phyloP scores from a whole-genome alignment of 2,888 invertebrate genomes.

The Atethmia centrago region DNA sequence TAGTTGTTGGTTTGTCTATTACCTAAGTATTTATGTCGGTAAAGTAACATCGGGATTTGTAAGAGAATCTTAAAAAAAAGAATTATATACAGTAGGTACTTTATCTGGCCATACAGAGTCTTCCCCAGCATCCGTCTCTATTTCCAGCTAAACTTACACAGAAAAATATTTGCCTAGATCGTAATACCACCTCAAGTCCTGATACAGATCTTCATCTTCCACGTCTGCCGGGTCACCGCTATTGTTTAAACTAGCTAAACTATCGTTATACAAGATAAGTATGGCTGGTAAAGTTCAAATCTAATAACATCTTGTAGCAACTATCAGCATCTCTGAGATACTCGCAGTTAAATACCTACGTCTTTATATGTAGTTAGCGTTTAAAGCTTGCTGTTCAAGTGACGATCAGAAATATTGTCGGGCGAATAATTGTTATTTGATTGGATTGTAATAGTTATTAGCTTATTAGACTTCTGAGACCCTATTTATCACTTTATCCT shows the following conservation, averaged over 20 bases:
- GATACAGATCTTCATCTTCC: conserved; percentile 33
- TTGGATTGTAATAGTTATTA: background rate
- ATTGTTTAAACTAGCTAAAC: conserved; percentile 47
- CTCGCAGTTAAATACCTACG: conserved; percentile 26
- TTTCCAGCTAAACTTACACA: background rate
- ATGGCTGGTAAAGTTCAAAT: conserved; percentile 48
- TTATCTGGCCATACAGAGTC: background rate
- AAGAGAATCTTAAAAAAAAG: background rate
- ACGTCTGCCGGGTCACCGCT: conserved; percentile 12
- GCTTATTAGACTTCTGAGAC: background rate
- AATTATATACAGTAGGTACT: background rate
- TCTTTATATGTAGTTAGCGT: conserved; percentile 23
- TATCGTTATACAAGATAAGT: conserved; percentile 30
- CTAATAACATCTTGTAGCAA: conserved; percentile 51
- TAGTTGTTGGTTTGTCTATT: background rate
- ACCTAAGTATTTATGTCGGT: no score
- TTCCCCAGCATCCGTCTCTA: background rate
- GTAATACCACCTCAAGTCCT: background rate
- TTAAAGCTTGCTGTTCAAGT: conserved; percentile 5
- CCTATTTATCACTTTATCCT: background rate
- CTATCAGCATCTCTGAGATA: conserved; percentile 8
- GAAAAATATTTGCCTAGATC: conserved; percentile 5
- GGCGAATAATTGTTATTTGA: background rate
- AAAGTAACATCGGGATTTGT: no score
- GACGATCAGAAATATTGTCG: background rate